A percentile compares a stretch with the other conserved stretches of the same genome.
Conservation (phyloP, 2,888 invertebrate species). For the Ennomos fuscantarius region DNA sequence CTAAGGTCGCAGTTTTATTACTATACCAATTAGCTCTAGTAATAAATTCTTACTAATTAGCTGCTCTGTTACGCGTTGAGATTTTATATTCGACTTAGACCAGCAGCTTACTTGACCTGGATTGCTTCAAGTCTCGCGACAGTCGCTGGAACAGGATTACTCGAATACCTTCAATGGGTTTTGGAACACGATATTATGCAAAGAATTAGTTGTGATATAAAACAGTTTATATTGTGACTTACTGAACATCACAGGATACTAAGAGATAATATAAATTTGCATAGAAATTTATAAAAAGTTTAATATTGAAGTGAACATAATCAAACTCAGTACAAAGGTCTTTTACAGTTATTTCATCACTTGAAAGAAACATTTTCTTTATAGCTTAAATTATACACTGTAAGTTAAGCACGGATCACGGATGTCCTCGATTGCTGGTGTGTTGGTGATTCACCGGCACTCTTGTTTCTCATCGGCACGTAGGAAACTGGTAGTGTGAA, state of each 20-base stretch:
- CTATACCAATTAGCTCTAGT: constrained; percentile 54
- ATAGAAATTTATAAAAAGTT: neutral
- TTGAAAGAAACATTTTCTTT: constrained; percentile 22
- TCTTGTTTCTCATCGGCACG: constrained; percentile 10
- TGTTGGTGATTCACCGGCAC: constrained; percentile 23
- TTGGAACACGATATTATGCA: constrained; percentile 16
- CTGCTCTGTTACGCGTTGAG: constrained; percentile 47
- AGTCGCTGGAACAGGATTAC: constrained; percentile 39
- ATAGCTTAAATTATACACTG: constrained; percentile 26
- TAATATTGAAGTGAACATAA: too few relatives aligned
- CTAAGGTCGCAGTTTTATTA: constrained; percentile 46
- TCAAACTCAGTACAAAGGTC: too few relatives aligned
- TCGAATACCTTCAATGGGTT: constrained; percentile 34
- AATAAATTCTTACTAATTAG: constrained; percentile 59
- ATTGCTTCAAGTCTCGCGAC: constrained; percentile 42
- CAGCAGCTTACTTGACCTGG: constrained; percentile 48
- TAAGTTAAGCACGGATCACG: constrained; percentile 26
- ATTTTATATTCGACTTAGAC: constrained; percentile 40
- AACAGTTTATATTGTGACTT: too few relatives aligned
- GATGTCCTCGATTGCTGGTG: constrained; percentile 31
- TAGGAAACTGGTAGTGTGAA: constrained; percentile 8
- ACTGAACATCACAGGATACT: too few relatives aligned
- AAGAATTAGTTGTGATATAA: constrained; percentile 6
- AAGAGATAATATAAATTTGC: neutral
- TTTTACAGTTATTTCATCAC: neutral